phyloP scores from a whole-genome alignment of 2,888 invertebrate genomes.

The Gandaritis pyraliata region DNA sequence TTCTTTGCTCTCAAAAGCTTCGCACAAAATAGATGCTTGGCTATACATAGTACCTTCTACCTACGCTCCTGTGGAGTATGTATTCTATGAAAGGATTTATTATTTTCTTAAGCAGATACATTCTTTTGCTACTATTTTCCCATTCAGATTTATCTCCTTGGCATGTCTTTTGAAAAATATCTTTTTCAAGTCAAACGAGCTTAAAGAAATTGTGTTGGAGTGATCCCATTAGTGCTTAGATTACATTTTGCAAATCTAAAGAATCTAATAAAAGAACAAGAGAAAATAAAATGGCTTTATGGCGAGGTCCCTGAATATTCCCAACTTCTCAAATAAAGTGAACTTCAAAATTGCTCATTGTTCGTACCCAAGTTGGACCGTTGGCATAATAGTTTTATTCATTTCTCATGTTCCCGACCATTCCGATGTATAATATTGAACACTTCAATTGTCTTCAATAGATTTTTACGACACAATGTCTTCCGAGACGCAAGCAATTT shows the following conservation, averaged over 20 bases:
- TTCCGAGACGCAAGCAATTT: constrained; percentile 43
- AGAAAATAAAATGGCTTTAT: constrained; percentile 44
- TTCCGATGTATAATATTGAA: constrained; percentile 61
- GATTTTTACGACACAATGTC: constrained; percentile 51
- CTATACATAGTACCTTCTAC: neutral
- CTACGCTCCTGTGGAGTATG: neutral
- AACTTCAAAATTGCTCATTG: constrained; percentile 60
- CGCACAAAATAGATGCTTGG: neutral
- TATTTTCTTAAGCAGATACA: constrained; percentile 2
- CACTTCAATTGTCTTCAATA: constrained; percentile 56
- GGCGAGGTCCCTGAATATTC: constrained; percentile 52
- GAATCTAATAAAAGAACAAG: constrained; percentile 42
- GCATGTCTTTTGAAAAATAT: constrained; percentile 2
- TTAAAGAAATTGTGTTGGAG: neutral
- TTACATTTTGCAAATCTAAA: constrained; percentile 18
- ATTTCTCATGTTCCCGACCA: constrained; percentile 62
- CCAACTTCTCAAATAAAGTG: constrained; percentile 63
- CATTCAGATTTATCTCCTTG: neutral
- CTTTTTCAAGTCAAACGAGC: constrained; percentile 2
- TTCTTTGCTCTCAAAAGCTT: neutral
- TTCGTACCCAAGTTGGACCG: constrained; percentile 61
- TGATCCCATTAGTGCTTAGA: constrained; percentile 8
- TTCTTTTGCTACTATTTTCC: neutral
- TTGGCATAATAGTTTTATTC: constrained; percentile 78
- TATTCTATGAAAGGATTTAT: constrained; percentile 8